Evolutionary conservation across 37 sponge, comb jelly and placozoan genomes (phyloP), one percentile per base, ranked within the genome.

Genomic region (Halichondria panicea): DNA sequence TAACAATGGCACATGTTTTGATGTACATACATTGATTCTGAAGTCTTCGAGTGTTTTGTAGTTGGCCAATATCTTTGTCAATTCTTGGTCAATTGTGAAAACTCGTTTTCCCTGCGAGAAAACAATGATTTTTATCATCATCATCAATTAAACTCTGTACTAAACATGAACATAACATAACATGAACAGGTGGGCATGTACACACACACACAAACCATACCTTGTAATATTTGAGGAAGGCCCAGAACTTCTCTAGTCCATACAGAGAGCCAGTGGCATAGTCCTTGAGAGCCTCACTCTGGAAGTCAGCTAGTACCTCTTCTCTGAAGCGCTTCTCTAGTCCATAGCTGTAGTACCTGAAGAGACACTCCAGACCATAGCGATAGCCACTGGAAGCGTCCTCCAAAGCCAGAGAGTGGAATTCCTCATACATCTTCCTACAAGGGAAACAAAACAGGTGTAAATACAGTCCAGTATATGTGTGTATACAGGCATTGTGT

Each of bases 221-320:
- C 89, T 92, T 95, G 84, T 99, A 99, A 57, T 93, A 99, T 63
- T 96, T 93, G 54, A 91, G 92, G 59, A 99, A 99, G 34, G 97
- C 99, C 99, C 99, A 99, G 88, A 96, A 99, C 60, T 99, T 99
- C 70, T 99, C 99, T 54, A 99, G 57, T 11, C 99, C 99, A 71
- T 99, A 99, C 11, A 96, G 85, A 44, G 81, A 60, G 3, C 92
- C 97, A 80, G 35, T 71, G 22, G 81, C 81, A 54, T 78, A 81
- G 61, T 99, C 99, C 31, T 50, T 67, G 33, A 99, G 78, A 13
- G 99, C 96, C 45, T 96, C 94, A 53, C 88, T 79, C 61, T 96
- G 89, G 66, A 99, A 99, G 72, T 99, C 99, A 28, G 66, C 35
- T 71, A 91, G 94, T 0, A 96, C 55, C 33, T 93, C 94, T 38